Conservation (phyloP, 2,888 invertebrate genomes). For the Diaperis boleti region DNA sequence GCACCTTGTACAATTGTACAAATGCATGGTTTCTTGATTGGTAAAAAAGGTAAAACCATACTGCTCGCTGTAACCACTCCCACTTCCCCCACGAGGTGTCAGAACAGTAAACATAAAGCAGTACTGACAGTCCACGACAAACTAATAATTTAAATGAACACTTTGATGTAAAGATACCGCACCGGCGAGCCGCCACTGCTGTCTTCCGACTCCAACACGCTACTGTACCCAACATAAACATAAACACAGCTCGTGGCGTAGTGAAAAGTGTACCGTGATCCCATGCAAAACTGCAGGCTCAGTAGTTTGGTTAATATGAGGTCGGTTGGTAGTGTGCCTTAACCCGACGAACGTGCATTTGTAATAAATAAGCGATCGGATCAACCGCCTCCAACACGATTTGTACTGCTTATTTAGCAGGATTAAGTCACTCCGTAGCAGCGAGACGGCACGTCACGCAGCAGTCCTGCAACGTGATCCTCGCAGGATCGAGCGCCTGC, state of each 20-base stretch:
- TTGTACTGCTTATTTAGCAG: conserved; percentile 36
- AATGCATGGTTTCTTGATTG: no score
- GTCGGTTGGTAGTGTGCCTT: conserved; percentile 27
- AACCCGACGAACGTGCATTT: conserved; percentile 32
- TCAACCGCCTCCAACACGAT: conserved; percentile 30
- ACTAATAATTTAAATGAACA: no score
- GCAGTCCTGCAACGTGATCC: conserved; percentile 23
- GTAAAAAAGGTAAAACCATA: no score
- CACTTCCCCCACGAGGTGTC: no score
- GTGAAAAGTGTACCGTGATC: conserved; percentile 14
- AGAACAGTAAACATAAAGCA: no score
- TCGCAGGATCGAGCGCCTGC: conserved; percentile 14
- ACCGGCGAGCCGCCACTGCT: not conserved
- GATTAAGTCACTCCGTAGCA: conserved; percentile 30
- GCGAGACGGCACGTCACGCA: conserved; percentile 9
- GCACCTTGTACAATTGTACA: no score
- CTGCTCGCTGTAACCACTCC: no score
- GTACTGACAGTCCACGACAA: no score
- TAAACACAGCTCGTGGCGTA: conserved; percentile 32
- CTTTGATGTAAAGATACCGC: conserved; percentile 5
- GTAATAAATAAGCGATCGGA: conserved; percentile 32
- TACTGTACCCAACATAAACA: conserved; percentile 34
- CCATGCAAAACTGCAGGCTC: conserved; percentile 38
- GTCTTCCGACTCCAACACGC: conserved; percentile 25
- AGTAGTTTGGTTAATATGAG: conserved; percentile 32